A percentile compares a stretch with the other conserved stretches of the same genome.
Evolutionary conservation across 1,140 invertebrate genomes (phyloP).

Genomic region (Drosophila sp.): DNA sequence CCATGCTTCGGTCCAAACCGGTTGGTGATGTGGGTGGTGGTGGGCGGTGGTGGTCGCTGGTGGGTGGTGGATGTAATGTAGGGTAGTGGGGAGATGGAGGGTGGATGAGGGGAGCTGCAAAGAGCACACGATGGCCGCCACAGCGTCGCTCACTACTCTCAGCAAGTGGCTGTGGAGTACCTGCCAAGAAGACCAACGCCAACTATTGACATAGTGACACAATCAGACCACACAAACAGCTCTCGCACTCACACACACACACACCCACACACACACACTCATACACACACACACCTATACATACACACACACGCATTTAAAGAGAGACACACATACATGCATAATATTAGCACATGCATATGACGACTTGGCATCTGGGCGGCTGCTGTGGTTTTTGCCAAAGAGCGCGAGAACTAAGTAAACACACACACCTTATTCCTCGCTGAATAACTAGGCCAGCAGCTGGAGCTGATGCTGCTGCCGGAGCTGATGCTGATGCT

Average conservation of each 20-base stretch:
- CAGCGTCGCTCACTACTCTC: slow-evolving; percentile 38
- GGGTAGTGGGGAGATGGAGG: no score
- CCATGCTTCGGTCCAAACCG: not conserved
- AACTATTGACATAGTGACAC: slow-evolving; percentile 67
- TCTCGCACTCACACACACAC: slow-evolving; percentile 4
- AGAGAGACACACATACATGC: slow-evolving; percentile 29
- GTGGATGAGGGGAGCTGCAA: slow-evolving; percentile 26
- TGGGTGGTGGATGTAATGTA: not conserved
- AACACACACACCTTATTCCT: slow-evolving; percentile 65
- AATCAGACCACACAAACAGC: slow-evolving; percentile 62
- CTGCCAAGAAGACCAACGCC: slow-evolving; percentile 64
- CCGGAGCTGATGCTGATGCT: not conserved
- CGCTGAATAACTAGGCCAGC: slow-evolving; percentile 63
- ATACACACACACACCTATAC: not conserved
- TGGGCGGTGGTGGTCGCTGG: slow-evolving; percentile 2
- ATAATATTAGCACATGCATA: slow-evolving; percentile 10
- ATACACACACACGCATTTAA: not conserved
- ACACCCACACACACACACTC: slow-evolving; percentile 8
- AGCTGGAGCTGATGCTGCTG: slow-evolving; percentile 38
- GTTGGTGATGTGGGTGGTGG: not conserved
- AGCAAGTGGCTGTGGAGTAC: slow-evolving; percentile 55
- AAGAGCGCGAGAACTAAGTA: slow-evolving; percentile 56
- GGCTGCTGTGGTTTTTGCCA: slow-evolving; percentile 38
- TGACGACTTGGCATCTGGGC: slow-evolving; percentile 26
- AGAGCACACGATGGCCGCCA: slow-evolving; percentile 29